A percentile compares a stretch with the other conserved stretches of the same genome.
These are phyloP conservation scores for Galeruca laticollis DNA, from an alignment of 2,888 invertebrate genomes.

Conservation along the genomic window DNA sequence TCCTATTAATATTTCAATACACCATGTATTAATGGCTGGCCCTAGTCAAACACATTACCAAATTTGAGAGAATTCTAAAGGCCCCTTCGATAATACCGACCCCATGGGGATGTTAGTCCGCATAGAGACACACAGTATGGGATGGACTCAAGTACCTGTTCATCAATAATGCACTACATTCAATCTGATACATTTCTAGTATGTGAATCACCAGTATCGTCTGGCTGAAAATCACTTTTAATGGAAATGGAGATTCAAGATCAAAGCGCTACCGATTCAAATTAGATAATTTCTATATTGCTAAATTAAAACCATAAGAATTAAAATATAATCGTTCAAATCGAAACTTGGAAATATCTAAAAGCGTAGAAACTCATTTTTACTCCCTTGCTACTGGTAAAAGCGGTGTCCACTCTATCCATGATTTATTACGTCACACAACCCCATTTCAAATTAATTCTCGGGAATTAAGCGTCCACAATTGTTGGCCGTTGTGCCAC, in stretches of 20 bases:
- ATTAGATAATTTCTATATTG: no score
- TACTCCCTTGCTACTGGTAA: background rate
- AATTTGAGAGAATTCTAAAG: slow-evolving; percentile 29
- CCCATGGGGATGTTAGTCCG: slow-evolving; percentile 28
- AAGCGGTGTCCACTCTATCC: slow-evolving; percentile 24
- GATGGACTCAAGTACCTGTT: slow-evolving; percentile 64
- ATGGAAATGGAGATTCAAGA: slow-evolving; percentile 26
- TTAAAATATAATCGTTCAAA: background rate
- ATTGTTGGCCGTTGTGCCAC: slow-evolving; percentile 35
- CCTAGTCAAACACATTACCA: slow-evolving; percentile 22
- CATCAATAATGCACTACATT: slow-evolving; percentile 65
- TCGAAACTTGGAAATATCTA: background rate
- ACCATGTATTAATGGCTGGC: slow-evolving; percentile 5
- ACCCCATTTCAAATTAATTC: slow-evolving; percentile 50
- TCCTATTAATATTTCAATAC: slow-evolving; percentile 6
- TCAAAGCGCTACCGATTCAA: background rate
- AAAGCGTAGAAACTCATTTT: background rate
- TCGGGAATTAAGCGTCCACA: slow-evolving; percentile 50
- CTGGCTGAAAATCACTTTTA: slow-evolving; percentile 25
- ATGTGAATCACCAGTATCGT: slow-evolving; percentile 56
- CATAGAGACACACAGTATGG: slow-evolving; percentile 40
- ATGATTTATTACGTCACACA: slow-evolving; percentile 41
- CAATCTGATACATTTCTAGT: slow-evolving; percentile 64
- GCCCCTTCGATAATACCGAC: slow-evolving; percentile 35
- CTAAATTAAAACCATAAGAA: no score